phyloP scores from a whole-genome alignment of 2,797 vertebrate species.

The Staurois parvus region DNA sequence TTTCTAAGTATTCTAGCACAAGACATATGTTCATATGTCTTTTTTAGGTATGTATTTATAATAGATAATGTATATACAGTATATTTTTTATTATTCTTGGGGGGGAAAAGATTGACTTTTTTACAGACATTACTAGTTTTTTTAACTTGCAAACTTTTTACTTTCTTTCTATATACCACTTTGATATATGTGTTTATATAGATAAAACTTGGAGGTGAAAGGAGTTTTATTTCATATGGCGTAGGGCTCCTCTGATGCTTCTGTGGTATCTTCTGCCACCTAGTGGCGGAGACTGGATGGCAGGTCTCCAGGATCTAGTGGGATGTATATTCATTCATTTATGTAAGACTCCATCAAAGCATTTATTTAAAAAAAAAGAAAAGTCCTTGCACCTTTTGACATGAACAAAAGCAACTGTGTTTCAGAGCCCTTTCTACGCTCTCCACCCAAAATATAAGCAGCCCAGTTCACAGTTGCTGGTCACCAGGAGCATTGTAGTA shows the following conservation, averaged over 20 bases:
- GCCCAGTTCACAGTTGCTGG: no score
- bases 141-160: background rate
- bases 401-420: no score
- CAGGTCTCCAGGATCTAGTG: no score
- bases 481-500: no score
- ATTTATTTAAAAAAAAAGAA: no score
- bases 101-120: background rate
- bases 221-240: background rate
- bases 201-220: background rate
- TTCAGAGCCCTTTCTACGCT: no score
- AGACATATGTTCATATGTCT: background rate
- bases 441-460: no score
- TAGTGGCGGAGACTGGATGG: constrained; percentile 21
- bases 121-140: background rate
- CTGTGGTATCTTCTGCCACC: constrained; percentile 50
- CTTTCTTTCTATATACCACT: background rate
- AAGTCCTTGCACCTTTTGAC: no score
- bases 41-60: background rate
- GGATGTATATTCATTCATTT: no score
- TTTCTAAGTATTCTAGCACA: background rate
- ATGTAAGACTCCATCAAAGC: no score
- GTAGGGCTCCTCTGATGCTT: background rate
- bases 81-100: background rate
- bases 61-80: background rate
- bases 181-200: background rate